phyloP scores from a whole-genome alignment of 1,140 invertebrate species.

The Drosophila lini region DNA sequence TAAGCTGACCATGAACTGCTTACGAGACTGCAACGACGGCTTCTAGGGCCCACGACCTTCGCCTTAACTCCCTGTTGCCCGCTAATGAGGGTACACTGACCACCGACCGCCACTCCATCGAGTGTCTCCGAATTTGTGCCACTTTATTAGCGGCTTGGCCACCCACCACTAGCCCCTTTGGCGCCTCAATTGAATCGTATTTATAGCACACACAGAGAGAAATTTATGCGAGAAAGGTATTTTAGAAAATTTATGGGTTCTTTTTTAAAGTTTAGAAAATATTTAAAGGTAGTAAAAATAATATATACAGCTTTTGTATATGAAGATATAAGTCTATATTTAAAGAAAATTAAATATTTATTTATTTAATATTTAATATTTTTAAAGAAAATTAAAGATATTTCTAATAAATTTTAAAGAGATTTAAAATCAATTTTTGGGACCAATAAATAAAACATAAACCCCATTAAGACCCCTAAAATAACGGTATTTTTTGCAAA shows the following conservation, averaged over 20 bases:
- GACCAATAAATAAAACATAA: too few species aligned
- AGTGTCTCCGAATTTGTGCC: constrained; percentile 63
- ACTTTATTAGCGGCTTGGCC: constrained; percentile 33
- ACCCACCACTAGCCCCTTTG: constrained; percentile 22
- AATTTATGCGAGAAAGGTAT: not conserved
- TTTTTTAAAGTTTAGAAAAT: not conserved
- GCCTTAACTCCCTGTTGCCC: constrained; percentile 51
- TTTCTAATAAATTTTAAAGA: too few species aligned
- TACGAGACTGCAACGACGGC: constrained; percentile 16
- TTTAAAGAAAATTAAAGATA: too few species aligned
- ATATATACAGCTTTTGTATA: too few species aligned
- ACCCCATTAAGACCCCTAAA: not conserved
- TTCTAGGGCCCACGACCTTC: constrained; percentile 46
- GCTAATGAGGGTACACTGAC: constrained; percentile 63
- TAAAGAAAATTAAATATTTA: too few species aligned
- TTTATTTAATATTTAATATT: too few species aligned
- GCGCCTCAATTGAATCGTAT: constrained; percentile 24
- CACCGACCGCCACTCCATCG: constrained; percentile 22
- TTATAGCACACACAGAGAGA: constrained; percentile 35
- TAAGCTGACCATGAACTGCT: constrained; percentile 68
- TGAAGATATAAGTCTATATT: too few species aligned
- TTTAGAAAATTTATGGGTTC: not conserved
- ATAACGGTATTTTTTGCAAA: too few species aligned
- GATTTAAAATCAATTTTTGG: too few species aligned
- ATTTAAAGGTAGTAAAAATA: not conserved